Evolutionary conservation across 2,113 vertebrate genomes (phyloP).

Genomic region (Burhinus oedicnemus): DNA sequence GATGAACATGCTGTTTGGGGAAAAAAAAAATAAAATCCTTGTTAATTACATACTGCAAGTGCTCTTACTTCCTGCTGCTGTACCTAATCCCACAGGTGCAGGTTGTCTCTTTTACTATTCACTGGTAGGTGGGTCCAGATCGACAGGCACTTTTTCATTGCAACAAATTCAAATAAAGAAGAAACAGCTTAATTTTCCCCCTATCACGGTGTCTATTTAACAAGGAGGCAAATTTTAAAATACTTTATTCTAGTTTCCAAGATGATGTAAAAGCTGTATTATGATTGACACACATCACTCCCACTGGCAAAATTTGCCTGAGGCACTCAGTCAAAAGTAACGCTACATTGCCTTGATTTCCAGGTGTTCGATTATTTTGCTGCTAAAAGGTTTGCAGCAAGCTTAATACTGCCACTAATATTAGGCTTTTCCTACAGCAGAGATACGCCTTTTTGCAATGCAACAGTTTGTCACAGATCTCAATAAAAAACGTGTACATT

Average conservation of each 20-base stretch:
- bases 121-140: conserved; percentile 63
- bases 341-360: neutral
- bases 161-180: conserved; percentile 71
- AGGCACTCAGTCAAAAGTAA: neutral
- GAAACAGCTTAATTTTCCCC: conserved; percentile 67
- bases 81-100: conserved; percentile 86
- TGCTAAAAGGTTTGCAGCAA: neutral
- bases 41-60: conserved; percentile 85
- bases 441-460: neutral
- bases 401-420: neutral
- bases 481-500: neutral
- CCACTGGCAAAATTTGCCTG: neutral
- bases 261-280: conserved; percentile 4
- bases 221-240: conserved; percentile 31
- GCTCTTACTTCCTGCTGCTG: conserved; percentile 83
- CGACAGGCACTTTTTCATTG: conserved; percentile 60
- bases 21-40: conserved; percentile 70
- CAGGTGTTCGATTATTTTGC: neutral
- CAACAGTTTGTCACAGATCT: neutral
- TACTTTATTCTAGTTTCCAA: conserved; percentile 18
- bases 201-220: conserved; percentile 31
- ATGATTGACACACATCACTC: neutral
- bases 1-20: conserved; percentile 74
- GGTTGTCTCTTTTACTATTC: conserved; percentile 65
- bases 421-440: neutral